Evolutionary conservation across 2,113 vertebrate species (phyloP).

Genomic region (Myiozetetes cayanensis): DNA sequence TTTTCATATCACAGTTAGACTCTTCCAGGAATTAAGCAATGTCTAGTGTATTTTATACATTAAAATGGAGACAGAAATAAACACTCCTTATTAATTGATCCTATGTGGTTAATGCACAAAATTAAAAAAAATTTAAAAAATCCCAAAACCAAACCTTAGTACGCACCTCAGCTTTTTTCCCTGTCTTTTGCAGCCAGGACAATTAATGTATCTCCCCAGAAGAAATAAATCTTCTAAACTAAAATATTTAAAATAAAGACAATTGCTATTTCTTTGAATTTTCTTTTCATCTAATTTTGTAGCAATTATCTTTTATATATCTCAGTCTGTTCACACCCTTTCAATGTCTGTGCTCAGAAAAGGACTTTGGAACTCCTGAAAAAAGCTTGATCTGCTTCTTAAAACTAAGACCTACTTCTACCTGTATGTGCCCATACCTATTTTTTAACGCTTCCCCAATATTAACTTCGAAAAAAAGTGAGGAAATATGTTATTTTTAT

Average conservation of each 20-base stretch:
- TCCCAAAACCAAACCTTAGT: accelerated
- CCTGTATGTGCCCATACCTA: neutral
- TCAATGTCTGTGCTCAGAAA: neutral
- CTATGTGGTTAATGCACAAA: neutral
- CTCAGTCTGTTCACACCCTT: neutral
- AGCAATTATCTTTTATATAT: neutral
- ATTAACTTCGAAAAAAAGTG: neutral
- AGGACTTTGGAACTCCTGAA: neutral
- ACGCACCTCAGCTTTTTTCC: neutral
- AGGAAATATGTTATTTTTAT: neutral
- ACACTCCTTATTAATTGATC: neutral
- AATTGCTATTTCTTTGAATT: neutral
- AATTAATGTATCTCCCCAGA: neutral
- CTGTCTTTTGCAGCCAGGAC: neutral
- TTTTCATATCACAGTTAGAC: neutral
- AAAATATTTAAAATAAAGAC: neutral
- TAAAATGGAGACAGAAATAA: neutral
- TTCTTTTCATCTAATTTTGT: neutral
- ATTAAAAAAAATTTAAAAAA: neutral
- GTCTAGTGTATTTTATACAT: neutral
- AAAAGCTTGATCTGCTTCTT: neutral
- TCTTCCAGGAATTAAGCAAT: neutral
- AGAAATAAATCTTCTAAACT: neutral
- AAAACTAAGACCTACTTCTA: neutral
- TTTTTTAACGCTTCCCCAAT: neutral